Evolutionary conservation across 2,113 vertebrate species (phyloP).

Genomic region (Lagopus leucura): DNA sequence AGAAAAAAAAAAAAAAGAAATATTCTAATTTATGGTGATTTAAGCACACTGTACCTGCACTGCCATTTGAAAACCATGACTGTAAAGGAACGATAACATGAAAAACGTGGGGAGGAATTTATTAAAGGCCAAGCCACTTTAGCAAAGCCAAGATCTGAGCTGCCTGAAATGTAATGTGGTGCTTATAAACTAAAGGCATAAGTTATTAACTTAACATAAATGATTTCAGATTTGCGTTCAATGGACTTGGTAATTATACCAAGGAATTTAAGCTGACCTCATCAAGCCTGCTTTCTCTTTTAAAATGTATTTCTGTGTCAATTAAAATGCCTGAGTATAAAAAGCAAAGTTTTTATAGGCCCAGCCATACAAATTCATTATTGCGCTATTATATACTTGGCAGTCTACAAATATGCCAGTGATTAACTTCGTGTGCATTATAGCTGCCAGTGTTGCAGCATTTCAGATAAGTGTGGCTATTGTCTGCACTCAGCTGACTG

Average conservation of each 20-base stretch:
- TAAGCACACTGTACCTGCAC: constrained; percentile 58
- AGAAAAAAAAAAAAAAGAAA: background rate
- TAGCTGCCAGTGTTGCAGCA: constrained; percentile 45
- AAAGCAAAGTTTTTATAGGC: constrained; percentile 74
- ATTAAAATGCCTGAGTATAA: constrained; percentile 72
- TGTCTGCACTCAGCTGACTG: constrained; percentile 54
- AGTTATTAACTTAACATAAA: constrained; percentile 75
- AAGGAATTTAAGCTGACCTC: constrained; percentile 73
- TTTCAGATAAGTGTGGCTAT: constrained; percentile 59
- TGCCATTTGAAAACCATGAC: constrained; percentile 59
- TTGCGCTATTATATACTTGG: constrained; percentile 61
- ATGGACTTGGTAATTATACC: constrained; percentile 68
- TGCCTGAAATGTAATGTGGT: constrained; percentile 60
- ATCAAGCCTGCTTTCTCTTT: constrained; percentile 73
- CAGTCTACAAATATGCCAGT: constrained; percentile 62
- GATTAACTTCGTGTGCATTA: constrained; percentile 53
- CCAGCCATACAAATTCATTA: constrained; percentile 71
- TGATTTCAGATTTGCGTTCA: constrained; percentile 76
- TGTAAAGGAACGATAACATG: constrained; percentile 67
- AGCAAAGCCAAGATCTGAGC: constrained; percentile 66
- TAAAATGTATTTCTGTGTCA: constrained; percentile 74
- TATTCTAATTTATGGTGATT: constrained; percentile 65
- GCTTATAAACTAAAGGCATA: constrained; percentile 71
- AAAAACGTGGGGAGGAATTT: constrained; percentile 69
- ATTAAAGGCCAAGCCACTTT: constrained; percentile 66